Percentiles rank a stretch among this genome's conserved stretches.
These are phyloP conservation scores for Champsocephalus gunnari DNA, from an alignment of 2,797 vertebrate genomes.

Conservation along the genomic window DNA sequence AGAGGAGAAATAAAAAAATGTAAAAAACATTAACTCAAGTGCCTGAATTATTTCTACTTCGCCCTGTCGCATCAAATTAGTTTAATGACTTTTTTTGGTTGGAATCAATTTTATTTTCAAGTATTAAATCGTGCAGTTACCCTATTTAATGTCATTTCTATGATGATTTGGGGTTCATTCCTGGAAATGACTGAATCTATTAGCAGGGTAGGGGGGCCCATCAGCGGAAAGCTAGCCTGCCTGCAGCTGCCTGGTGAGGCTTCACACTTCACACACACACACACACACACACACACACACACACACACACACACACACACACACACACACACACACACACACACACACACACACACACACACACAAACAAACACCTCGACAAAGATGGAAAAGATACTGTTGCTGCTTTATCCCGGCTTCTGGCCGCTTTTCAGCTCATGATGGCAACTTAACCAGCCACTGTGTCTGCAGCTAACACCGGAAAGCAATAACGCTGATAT, in stretches of 20 bases:
- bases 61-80: conserved; percentile 68
- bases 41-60: conserved; percentile 68
- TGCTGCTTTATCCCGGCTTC: conserved; percentile 49
- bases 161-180: conserved; percentile 74
- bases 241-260: conserved; percentile 53
- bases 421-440: conserved; percentile 55
- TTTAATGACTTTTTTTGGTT: conserved; percentile 63
- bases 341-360: conserved; percentile 11
- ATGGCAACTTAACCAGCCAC: conserved; percentile 67
- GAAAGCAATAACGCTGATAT: conserved; percentile 67
- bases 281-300: conserved; percentile 6
- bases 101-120: conserved; percentile 46
- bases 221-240: conserved; percentile 39
- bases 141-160: conserved; percentile 68
- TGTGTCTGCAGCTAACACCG: conserved; percentile 60
- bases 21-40: conserved; percentile 71
- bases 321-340: conserved; percentile 14
- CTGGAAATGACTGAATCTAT: conserved; percentile 67
- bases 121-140: conserved; percentile 56
- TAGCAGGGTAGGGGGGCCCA: conserved; percentile 40
- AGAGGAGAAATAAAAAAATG: conserved; percentile 53
- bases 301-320: conserved; percentile 18
- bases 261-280: conserved; percentile 26
- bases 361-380: conserved; percentile 34
- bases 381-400: conserved; percentile 64